Evolutionary conservation across 2,797 vertebrate genomes (phyloP), one percentile per base, ranked within the genome.

Genomic region (Tamandua tetradactyla): DNA sequence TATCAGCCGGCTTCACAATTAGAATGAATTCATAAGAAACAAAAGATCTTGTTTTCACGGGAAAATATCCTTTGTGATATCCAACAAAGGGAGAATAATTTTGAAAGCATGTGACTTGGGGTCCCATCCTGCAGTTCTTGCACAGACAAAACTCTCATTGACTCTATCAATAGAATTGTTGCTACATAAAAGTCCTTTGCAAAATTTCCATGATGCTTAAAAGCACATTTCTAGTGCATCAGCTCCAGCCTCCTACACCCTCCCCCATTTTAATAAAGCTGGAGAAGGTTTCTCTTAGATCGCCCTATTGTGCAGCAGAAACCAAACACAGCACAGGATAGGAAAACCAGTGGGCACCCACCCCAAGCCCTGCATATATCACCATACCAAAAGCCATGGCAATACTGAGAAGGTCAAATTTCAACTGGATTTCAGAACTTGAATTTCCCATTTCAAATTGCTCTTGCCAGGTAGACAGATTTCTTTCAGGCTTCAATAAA

Each of bases 341-440:
- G 82, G 82, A 80, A 97, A 94, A 93, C 89, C 91, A 94, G 75
- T 94, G 96, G 97, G 87, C 75, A 96, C 89, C 93, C 95, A 96
- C 96, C 96, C 97, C 96, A 89, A 90, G 55, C 92, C 95, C 96
- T 96, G 95, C 85, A 96, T 96, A 96, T 96, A 98, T 97, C 97
- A 97, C 96, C 96, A 97, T 40, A 11, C 95, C 72, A 97, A 98
- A 97, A 95, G 98, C 96, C 97, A 97, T 35, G 37, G 83, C 68
- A 94, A 96, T 96, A 98, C 57, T 95, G 80, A 94, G 90, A 97
- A 97, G 97, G 97, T 97, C 97, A 96, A 97, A 97, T 96, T 98
- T 97, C 97, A 98, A 87, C 91, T 96, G 96, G 96, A 97, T 81
- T 96, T 97, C 97, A 97, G 95, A 89, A 93, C 96, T 97, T 95